phyloP scores from a whole-genome alignment of 30 jellyfish, hydroid and myxozoan species.

The Cassiopea andromeda region DNA sequence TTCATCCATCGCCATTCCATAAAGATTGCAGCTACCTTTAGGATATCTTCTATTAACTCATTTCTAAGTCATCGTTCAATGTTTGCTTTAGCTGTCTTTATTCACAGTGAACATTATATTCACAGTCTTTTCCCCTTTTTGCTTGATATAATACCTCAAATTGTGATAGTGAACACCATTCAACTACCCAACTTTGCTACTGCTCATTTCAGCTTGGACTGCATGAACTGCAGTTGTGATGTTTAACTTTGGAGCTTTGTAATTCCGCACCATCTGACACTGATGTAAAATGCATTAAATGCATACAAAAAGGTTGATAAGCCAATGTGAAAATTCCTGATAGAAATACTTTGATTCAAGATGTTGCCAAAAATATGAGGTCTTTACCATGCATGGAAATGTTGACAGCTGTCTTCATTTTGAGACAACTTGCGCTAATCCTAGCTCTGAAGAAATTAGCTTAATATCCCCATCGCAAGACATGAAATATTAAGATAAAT shows the following conservation, averaged over 20 bases:
- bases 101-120: constrained; percentile 20
- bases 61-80: constrained; percentile 20
- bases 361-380: no score
- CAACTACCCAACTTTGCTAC: constrained; percentile 17
- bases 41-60: constrained; percentile 15
- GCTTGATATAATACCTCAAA: constrained; percentile 6
- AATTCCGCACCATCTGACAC: constrained; percentile 48
- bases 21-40: constrained; percentile 45
- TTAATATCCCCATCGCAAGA: background rate
- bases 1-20: constrained; percentile 43
- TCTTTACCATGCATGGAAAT: background rate
- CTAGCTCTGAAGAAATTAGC: constrained; percentile 7
- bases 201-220: constrained; percentile 37
- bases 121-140: constrained; percentile 10
- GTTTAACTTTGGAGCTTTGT: constrained; percentile 37
- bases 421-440: constrained; percentile 6
- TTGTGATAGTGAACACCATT: constrained; percentile 29
- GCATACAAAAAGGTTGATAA: background rate
- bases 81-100: constrained; percentile 1
- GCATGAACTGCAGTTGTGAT: constrained; percentile 55
- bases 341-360: background rate
- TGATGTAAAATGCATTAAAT: background rate
- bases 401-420: constrained; percentile 6
- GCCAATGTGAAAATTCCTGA: background rate
- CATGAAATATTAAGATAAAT: background rate